Base-by-base conservation (phyloP, 2,113 vertebrate genomes). In the Passer domesticus region DNA sequence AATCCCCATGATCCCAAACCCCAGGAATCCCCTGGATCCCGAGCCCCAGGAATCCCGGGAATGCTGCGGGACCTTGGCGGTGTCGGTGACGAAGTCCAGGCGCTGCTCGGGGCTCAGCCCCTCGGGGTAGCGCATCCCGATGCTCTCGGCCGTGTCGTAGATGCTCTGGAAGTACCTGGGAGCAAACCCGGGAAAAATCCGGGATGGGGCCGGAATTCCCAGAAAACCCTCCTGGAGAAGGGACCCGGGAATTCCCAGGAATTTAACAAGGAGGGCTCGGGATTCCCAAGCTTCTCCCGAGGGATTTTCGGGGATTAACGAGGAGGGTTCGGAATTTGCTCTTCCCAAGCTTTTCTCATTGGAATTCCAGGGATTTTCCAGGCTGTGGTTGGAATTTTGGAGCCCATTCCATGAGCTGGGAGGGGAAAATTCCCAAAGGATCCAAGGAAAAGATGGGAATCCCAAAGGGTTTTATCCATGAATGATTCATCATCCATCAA, bases 111-210 rank as follows among this genome's bases (percentile, higher is more conserved):
- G 49, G 3, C 4, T 30, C 49, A 35, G 0, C 1, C 60, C 76
- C 49, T 35, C 60, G 24, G 76, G 76, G 7, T 64, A 79, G 1
- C 49, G 19, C 2, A 79, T 5, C 76, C 76, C 39, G 9, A 79
- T 18, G 76, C 1, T 79, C 76, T 44, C 76, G 6, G 76, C 76
- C 5, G 76, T 79, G 76, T 79, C 76, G 24, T 79, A 79, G 1
- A 79, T 8, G 76, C 76, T 79, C 76, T 79, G 60, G 76, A 64
- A 79, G 13, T 79, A 79, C 49, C 76, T 79, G 76, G 49, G 28
- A 21, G n/a, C 1, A 2, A 31, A 39, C 0, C 21, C 22, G 4
- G 46, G n/a, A n/a, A 15, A 10, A 46, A 9, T 11, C 56, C 7
- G 3, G 37, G 22, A 55, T 33, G 4, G 3, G 52, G 23, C 4